These are phyloP conservation scores for Danio albolineatus DNA, from an alignment of 2,797 vertebrate genomes.

Conservation along the genomic window DNA sequence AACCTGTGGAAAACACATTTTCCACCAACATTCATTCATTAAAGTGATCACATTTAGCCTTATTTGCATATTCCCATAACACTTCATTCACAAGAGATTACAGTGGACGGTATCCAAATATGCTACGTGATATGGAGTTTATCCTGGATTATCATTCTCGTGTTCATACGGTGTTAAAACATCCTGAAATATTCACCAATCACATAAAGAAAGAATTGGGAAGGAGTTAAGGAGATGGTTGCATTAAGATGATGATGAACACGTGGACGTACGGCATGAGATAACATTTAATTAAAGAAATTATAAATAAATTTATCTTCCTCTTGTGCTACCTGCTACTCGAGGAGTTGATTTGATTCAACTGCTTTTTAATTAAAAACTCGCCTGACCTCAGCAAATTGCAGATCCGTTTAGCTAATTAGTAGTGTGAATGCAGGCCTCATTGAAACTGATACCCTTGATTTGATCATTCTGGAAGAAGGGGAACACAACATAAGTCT, in stretches of 20 bases:
- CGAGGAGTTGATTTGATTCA: slow-evolving; percentile 68
- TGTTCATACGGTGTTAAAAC: neutral
- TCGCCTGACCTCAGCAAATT: slow-evolving; percentile 78
- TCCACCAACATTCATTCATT: slow-evolving; percentile 15
- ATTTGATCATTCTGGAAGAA: slow-evolving; percentile 25
- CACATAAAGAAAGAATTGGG: neutral
- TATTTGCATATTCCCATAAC: slow-evolving; percentile 17
- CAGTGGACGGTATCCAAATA: neutral
- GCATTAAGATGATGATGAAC: slow-evolving; percentile 72
- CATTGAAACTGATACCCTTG: slow-evolving; percentile 25
- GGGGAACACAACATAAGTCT: slow-evolving; percentile 36
- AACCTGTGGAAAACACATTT: neutral
- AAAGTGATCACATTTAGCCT: slow-evolving; percentile 15
- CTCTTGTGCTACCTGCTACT: slow-evolving; percentile 68
- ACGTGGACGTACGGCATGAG: slow-evolving; percentile 72
- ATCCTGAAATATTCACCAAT: neutral
- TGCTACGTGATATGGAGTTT: neutral
- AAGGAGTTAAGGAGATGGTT: slow-evolving; percentile 58
- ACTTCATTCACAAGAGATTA: slow-evolving; percentile 19
- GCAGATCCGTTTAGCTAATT: slow-evolving; percentile 79
- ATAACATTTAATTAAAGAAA: slow-evolving; percentile 83
- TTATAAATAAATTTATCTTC: slow-evolving; percentile 67
- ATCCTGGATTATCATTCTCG: neutral
- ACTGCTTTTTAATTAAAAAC: slow-evolving; percentile 80
- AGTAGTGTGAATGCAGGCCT: slow-evolving; percentile 64